phyloP scores from a whole-genome alignment of 2,113 vertebrate genomes.

The Xenopus tropicalis region UCB_Xtro_10.0 CM004443.2:133545501-133546000 shows the following conservation, averaged over 20 bases:
- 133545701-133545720: conserved; percentile 87
- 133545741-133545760: conserved; percentile 85
- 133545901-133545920: conserved; percentile 65
- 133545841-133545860: conserved; percentile 53
- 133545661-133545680: conserved; percentile 77
- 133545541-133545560: conserved; percentile 75
- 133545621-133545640: conserved; percentile 81
- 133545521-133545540: conserved; percentile 73
- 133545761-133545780: conserved; percentile 84
- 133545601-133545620: conserved; percentile 72
- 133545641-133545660: conserved; percentile 79
- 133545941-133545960: conserved; percentile 53
- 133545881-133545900: conserved; percentile 65
- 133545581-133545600: conserved; percentile 70
- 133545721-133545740: conserved; percentile 85
- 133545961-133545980: conserved; percentile 36
- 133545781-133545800: conserved; percentile 81
- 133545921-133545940: conserved; percentile 58
- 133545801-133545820: conserved; percentile 66
- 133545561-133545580: conserved; percentile 54
- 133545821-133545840: conserved; percentile 63
- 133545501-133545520: conserved; percentile 82
- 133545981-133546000: conserved; percentile 47
- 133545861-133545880: conserved; percentile 46
- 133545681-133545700: conserved; percentile 88